A percentile compares a stretch with the other conserved stretches of the same genome.
phyloP scores from a whole-genome alignment of 2,888 invertebrate genomes.

The Aricia artaxerxes region DNA sequence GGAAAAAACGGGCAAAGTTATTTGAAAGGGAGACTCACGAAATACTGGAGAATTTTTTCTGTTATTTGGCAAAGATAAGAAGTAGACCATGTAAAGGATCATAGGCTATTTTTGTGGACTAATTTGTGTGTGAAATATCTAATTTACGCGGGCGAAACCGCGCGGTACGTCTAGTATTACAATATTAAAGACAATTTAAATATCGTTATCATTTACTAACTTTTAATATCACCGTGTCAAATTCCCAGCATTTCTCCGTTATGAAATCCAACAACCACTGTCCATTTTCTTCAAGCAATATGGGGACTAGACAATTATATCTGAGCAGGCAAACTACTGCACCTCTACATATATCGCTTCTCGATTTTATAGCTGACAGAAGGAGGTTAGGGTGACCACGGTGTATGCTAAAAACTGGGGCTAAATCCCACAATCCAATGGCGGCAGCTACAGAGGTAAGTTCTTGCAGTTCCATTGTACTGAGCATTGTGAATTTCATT shows the following conservation, averaged over 20 bases:
- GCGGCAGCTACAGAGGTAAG: slow-evolving; percentile 60
- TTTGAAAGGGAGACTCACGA: too few relatives aligned
- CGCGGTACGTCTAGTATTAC: too few relatives aligned
- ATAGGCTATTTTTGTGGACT: too few relatives aligned
- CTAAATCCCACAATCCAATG: slow-evolving; percentile 73
- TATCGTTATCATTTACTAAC: slow-evolving; percentile 53
- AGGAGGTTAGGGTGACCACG: slow-evolving; percentile 62
- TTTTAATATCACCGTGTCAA: slow-evolving; percentile 79
- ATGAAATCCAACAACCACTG: slow-evolving; percentile 77
- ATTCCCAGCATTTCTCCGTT: slow-evolving; percentile 69
- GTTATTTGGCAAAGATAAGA: too few relatives aligned
- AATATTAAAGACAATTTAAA: too few relatives aligned
- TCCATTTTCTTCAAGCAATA: slow-evolving; percentile 67
- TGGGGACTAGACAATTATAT: slow-evolving; percentile 59
- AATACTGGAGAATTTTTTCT: too few relatives aligned
- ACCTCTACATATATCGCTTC: slow-evolving; percentile 61
- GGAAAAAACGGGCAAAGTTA: too few relatives aligned
- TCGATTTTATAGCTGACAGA: slow-evolving; percentile 55
- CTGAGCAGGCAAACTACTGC: slow-evolving; percentile 58
- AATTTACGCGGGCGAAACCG: too few relatives aligned
- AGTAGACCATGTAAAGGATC: too few relatives aligned
- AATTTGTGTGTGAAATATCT: too few relatives aligned
- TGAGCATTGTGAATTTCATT: slow-evolving; percentile 59
- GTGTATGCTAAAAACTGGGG: slow-evolving; percentile 65
- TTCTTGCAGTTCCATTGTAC: slow-evolving; percentile 57